Conservation (phyloP, 2,113 vertebrate genomes). For the Pomatostomus ruficeps region DNA sequence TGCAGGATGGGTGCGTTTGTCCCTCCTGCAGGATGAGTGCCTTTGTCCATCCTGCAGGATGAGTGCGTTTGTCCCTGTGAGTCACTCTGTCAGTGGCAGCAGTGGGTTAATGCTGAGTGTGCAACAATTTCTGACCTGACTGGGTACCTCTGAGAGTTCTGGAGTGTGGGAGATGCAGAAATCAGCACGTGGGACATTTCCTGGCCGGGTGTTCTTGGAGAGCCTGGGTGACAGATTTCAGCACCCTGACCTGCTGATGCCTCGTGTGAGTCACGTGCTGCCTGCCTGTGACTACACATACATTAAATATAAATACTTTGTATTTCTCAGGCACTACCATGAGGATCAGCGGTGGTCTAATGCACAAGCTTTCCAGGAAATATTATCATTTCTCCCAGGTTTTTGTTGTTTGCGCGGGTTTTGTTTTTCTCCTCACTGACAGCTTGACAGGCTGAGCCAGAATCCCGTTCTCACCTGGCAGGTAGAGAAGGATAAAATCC, state of each 20-base stretch:
- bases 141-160: not conserved
- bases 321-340: not conserved
- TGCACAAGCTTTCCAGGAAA: not conserved
- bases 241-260: slow-evolving; percentile 4
- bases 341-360: not conserved
- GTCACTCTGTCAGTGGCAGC: not conserved
- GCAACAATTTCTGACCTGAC: not conserved
- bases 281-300: not conserved
- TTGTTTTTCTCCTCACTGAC: not conserved
- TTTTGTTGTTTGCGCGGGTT: not conserved
- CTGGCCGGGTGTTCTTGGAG: not conserved
- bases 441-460: slow-evolving; percentile 2
- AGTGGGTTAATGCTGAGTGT: not conserved
- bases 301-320: not conserved
- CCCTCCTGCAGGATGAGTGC: not conserved
- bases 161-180: not conserved
- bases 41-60: not conserved
- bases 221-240: not conserved
- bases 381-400: not conserved
- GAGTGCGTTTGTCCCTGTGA: not conserved
- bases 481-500: not conserved
- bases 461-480: not conserved
- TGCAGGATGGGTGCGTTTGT: not conserved
- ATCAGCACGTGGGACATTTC: not conserved
- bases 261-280: slow-evolving; percentile 2